Evolutionary conservation across 37 sponge, comb jelly and placozoan genomes (phyloP).

Genomic region (Dysidea cf. avara): DNA sequence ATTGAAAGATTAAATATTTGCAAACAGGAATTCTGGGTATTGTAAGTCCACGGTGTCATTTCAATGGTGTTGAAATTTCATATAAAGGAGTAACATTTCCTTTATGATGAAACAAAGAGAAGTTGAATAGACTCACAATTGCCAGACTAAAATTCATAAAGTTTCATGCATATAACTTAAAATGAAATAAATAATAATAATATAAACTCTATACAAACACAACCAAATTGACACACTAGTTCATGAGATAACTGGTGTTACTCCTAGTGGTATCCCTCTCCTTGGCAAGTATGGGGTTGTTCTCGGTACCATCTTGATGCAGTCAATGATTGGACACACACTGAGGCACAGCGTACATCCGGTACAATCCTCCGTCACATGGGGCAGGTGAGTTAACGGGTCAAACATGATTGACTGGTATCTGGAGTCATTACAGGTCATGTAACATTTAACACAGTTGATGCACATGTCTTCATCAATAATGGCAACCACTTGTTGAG

Average conservation of each 20-base stretch:
- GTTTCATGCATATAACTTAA: too few relatives aligned
- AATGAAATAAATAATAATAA: too few relatives aligned
- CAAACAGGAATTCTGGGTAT: too few relatives aligned
- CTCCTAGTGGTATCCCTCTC: slow-evolving; percentile 68
- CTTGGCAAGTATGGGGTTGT: slow-evolving; percentile 66
- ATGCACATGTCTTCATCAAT: slow-evolving; percentile 99
- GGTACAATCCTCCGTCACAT: slow-evolving; percentile 87
- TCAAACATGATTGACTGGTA: slow-evolving; percentile 93
- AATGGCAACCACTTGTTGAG: slow-evolving; percentile 92
- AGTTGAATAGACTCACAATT: too few relatives aligned
- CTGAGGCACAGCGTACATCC: slow-evolving; percentile 93
- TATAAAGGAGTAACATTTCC: too few relatives aligned
- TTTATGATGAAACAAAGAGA: too few relatives aligned
- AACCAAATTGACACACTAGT: too few relatives aligned
- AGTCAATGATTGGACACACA: slow-evolving; percentile 97
- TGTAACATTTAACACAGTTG: slow-evolving; percentile 98
- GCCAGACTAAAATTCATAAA: too few relatives aligned
- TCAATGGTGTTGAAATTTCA: too few relatives aligned
- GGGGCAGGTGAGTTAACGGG: slow-evolving; percentile 84
- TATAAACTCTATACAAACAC: too few relatives aligned
- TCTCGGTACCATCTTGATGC: slow-evolving; percentile 78
- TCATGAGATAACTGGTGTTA: slow-evolving; percentile 13
- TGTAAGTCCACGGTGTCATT: too few relatives aligned
- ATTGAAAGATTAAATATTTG: too few relatives aligned
- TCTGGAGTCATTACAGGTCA: slow-evolving; percentile 95